phyloP scores from a whole-genome alignment of 2,888 invertebrate genomes.

The Stratiomys singularior region DNA sequence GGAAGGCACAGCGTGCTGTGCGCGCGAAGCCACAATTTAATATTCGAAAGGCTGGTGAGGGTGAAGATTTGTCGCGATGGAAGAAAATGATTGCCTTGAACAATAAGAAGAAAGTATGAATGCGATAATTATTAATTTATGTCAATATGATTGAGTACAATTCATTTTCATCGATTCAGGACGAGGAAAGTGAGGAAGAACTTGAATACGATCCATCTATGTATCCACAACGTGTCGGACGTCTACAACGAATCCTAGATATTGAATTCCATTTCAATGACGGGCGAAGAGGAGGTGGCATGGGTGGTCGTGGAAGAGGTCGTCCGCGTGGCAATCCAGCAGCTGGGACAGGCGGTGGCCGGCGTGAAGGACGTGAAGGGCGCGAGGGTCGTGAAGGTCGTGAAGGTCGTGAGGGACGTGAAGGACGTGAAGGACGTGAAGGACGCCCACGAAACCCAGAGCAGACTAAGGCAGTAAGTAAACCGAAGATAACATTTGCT shows the following conservation, averaged over 20 bases:
- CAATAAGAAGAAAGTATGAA: constrained; percentile 69
- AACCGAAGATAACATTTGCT: too few species aligned
- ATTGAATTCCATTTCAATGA: constrained; percentile 89
- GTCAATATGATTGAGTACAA: neutral
- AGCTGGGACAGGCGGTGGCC: constrained; percentile 20
- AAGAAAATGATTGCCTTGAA: constrained; percentile 87
- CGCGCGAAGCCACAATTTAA: constrained; percentile 89
- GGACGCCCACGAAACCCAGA: constrained; percentile 19
- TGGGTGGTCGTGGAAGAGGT: constrained; percentile 44
- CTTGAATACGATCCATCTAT: constrained; percentile 78
- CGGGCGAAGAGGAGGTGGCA: constrained; percentile 56
- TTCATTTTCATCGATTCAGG: constrained; percentile 62
- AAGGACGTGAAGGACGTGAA: constrained; percentile 45
- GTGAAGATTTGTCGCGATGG: constrained; percentile 91
- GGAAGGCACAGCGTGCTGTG: constrained; percentile 85
- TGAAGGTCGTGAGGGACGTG: constrained; percentile 33
- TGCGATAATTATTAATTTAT: neutral
- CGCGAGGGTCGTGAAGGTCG: constrained; percentile 14
- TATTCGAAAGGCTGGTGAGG: constrained; percentile 93
- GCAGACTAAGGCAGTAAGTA: constrained; percentile 19
- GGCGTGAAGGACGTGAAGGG: neutral
- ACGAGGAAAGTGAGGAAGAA: constrained; percentile 76
- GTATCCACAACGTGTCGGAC: constrained; percentile 86
- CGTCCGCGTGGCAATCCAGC: constrained; percentile 36
- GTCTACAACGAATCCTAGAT: constrained; percentile 85